Base-by-base conservation (phyloP, 2,113 vertebrate genomes). In the Micromys minutus region DNA sequence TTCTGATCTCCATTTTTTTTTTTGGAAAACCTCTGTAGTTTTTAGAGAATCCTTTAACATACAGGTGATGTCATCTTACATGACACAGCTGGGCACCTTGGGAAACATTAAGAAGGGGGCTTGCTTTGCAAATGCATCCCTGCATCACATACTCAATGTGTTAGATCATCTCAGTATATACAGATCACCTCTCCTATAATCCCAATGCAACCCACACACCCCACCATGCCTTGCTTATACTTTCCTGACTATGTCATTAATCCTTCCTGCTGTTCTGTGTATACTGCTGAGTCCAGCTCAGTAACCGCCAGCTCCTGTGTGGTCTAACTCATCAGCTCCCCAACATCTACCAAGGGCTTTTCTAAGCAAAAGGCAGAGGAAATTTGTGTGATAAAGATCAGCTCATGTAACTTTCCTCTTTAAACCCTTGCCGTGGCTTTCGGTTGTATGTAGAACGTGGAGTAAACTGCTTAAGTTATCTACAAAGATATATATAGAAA, bases 351-450 rank as follows among this genome's bases (percentile, higher is more conserved):
- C 3, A 15, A 12, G 1, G 1, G 45, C 36, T 59, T 67, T 91
- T 86, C 50, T 57, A 86, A 42, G 80, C 55, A 55, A 47, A n/a
- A 92, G 50, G 26, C 71, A 45, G 5, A 39, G 57, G 71, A 65
- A 65, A 72, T 90, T 87, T n/a, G 55, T 47, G 87, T 76, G 59
- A n/a, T 52, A 13, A 17, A 17, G 4, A 87, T 87, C 10, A 39
- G 19, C 31, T 80, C 50, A 47, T 42, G 39, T 55, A 11, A 16
- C 42, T 75, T 91, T 65, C 52, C 67, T 87, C 59, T 29, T 91
- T 81, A 86, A 94, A 95, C 63, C 19, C 24, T 86, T 69, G 45
- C 50, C 26, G 9, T n/a, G 11, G 36, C 55, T 93, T 94, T 61
- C 87, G n/a, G 7, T 9, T n/a, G 21, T 26, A 42, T 39, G 80